Conservation (phyloP, 1,140 invertebrate genomes). For the Drosophila parvula region DNA sequence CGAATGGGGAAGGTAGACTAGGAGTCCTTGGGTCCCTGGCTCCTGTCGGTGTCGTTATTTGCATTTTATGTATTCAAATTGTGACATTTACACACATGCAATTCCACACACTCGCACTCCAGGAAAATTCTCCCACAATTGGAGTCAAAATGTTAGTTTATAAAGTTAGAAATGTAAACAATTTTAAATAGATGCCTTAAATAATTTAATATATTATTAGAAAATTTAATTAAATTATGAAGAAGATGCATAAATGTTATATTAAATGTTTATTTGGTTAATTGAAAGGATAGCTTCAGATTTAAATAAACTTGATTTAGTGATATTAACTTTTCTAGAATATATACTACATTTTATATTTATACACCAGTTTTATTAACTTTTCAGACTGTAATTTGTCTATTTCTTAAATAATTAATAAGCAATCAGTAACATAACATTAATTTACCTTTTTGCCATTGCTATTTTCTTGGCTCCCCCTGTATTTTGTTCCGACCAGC, state of each 20-base stretch:
- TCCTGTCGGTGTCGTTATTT: constrained; percentile 65
- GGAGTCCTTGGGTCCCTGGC: constrained; percentile 36
- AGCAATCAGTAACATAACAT: background rate
- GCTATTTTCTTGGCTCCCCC: background rate
- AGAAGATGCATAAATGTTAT: too few relatives aligned
- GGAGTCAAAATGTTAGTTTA: background rate
- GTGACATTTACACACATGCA: constrained; percentile 76
- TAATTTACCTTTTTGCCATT: background rate
- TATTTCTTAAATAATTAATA: background rate
- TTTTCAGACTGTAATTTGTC: too few relatives aligned
- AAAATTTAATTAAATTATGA: too few relatives aligned
- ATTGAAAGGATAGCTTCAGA: too few relatives aligned
- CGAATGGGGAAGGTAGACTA: constrained; percentile 13
- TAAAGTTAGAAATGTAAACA: background rate
- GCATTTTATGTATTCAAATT: constrained; percentile 82
- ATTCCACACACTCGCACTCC: constrained; percentile 22
- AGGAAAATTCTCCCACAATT: constrained; percentile 18
- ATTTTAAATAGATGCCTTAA: too few relatives aligned
- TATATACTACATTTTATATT: too few relatives aligned
- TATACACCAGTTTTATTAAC: too few relatives aligned
- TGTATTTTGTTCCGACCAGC: constrained; percentile 35
- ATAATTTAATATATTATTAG: too few relatives aligned
- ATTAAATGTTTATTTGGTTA: too few relatives aligned
- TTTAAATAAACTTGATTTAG: too few relatives aligned
- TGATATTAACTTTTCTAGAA: too few relatives aligned